These are phyloP conservation scores for Pyrgus malvae DNA, from an alignment of 2,888 invertebrate species.

Conservation along the genomic window DNA sequence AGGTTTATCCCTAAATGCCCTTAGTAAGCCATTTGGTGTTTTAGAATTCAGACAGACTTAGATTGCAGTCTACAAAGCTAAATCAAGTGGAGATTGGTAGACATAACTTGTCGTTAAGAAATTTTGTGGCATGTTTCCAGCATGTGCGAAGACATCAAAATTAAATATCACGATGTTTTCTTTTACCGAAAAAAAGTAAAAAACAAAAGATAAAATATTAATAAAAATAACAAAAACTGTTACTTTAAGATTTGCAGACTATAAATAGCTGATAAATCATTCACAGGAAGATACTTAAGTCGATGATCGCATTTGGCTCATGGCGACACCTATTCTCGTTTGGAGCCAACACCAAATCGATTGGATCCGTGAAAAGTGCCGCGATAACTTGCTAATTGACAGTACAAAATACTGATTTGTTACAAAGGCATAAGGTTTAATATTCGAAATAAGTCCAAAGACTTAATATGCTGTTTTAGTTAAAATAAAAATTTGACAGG, in stretches of 20 bases:
- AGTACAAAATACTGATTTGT: slow-evolving; percentile 34
- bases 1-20: too few relatives aligned
- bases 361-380: slow-evolving; percentile 47
- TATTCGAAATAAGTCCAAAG: slow-evolving; percentile 9
- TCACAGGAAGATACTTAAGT: slow-evolving; percentile 40
- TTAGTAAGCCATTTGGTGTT: too few relatives aligned
- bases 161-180: too few relatives aligned
- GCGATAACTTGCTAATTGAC: slow-evolving; percentile 17
- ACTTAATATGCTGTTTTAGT: slow-evolving; percentile 25
- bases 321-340: slow-evolving; percentile 50
- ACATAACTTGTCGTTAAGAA: too few relatives aligned
- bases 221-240: too few relatives aligned
- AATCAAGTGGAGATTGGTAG: too few relatives aligned
- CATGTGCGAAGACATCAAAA: too few relatives aligned
- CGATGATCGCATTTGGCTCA: slow-evolving; percentile 58
- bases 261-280: slow-evolving; percentile 23
- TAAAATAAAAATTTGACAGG: slow-evolving; percentile 53
- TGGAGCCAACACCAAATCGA: slow-evolving; percentile 51
- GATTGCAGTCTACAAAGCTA: too few relatives aligned
- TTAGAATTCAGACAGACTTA: too few relatives aligned
- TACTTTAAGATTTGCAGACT: neutral
- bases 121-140: too few relatives aligned
- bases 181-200: too few relatives aligned
- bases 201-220: neutral
- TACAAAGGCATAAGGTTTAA: slow-evolving; percentile 30